Base-by-base conservation (phyloP, 2,113 vertebrate genomes). In the Oreochromis tanganicae region DNA sequence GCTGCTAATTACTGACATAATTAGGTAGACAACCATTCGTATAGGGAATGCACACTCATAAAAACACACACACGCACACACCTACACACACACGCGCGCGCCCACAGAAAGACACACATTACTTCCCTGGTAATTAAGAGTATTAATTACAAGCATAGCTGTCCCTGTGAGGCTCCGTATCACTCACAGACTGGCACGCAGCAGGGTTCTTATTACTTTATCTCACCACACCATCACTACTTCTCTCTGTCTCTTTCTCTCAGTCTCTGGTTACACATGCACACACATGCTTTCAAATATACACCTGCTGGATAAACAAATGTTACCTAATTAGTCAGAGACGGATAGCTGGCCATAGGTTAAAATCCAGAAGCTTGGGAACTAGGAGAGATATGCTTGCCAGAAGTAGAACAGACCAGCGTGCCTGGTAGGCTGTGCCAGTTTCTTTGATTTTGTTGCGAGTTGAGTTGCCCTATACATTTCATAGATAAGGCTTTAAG, bases 71-170 rank as follows among this genome's bases (percentile, higher is more conserved):
- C 79, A 59, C 57, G 13, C 46, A 48, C 46, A 73, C 68, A 27
- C 21, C 21, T 27, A 73, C 21, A 73, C 66, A 17, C 66, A 27
- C 36, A 21, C 12, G 12, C 21, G 12, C 12, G 63, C 7, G 59
- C 75, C 84, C 82, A 88, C 43, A 81, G 50, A 85, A 6, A 88
- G 32, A 92, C 86, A 95, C 88, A 94, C 86, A 92, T 86, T 91
- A 89, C 91, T 90, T 92, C 93, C 90, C 88, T 80, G 88, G 85
- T 95, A 95, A 95, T 95, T 95, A 95, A 94, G 94, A 93, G 95
- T 93, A 96, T 96, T 96, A 96, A 95, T 96, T 95, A 94, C 93
- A 93, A 93, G 90, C 92, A 89, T 93, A 93, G 92, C 93, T 92
- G 91, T 95, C 91, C 94, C 95, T 91, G 86, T 90, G 95, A 95